These are phyloP conservation scores for Stegana nigrithorax DNA, from an alignment of 2,888 invertebrate genomes.

Conservation along the genomic window DNA sequence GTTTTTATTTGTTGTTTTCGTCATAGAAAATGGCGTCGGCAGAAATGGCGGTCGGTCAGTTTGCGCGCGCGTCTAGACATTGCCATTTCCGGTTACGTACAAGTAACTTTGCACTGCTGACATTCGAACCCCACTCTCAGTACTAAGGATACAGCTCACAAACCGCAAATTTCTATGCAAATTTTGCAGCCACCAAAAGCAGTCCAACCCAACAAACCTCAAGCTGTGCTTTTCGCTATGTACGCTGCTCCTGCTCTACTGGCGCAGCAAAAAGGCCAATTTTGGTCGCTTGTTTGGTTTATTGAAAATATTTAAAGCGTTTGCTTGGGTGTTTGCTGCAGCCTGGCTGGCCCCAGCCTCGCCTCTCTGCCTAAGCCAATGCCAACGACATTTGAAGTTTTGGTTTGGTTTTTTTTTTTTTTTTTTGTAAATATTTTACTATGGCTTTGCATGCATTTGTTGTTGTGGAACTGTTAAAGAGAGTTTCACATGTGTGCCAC, in stretches of 20 bases:
- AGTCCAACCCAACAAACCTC: too few species aligned
- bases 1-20: slow-evolving; percentile 8
- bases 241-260: too few species aligned
- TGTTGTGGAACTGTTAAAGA: not conserved
- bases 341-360: too few species aligned
- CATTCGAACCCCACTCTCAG: not conserved
- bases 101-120: slow-evolving; percentile 24
- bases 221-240: too few species aligned
- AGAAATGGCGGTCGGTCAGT: not conserved
- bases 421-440: slow-evolving; percentile 2
- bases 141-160: not conserved
- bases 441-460: not conserved
- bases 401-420: not conserved
- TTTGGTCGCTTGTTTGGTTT: slow-evolving; percentile 4
- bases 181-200: not conserved
- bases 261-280: slow-evolving; percentile 7
- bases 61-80: slow-evolving; percentile 10
- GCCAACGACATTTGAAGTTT: slow-evolving; percentile 11
- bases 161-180: slow-evolving; percentile 13
- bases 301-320: slow-evolving; percentile 15
- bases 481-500: too few species aligned
- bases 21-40: too few species aligned
- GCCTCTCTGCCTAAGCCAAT: too few species aligned
- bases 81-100: slow-evolving; percentile 57
- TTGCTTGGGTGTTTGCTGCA: too few species aligned